Conservation (phyloP, 2,797 vertebrate species). For the Phylloscopus collybita region DNA sequence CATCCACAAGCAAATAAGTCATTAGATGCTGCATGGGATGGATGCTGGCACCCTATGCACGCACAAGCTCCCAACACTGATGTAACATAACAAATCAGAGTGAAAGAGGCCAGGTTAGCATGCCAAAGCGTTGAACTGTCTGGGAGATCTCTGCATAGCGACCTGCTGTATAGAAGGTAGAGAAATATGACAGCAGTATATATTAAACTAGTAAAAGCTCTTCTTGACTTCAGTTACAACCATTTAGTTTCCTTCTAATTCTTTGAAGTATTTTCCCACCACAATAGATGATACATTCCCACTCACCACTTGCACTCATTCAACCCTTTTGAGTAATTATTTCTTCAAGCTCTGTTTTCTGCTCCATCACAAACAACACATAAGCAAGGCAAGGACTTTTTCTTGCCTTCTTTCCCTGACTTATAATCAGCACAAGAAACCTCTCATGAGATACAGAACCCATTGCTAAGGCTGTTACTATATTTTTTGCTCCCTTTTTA, state of each 20-base stretch:
- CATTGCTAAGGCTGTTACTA: not conserved
- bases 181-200: not conserved
- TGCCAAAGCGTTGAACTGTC: not conserved
- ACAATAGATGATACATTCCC: not conserved
- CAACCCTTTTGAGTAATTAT: not conserved
- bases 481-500: not conserved
- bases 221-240: not conserved
- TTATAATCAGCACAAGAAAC: not conserved
- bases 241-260: not conserved
- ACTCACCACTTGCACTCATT: not conserved
- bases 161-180: not conserved
- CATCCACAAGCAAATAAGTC: not conserved
- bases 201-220: not conserved
- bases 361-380: not conserved
- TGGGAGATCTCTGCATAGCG: not conserved
- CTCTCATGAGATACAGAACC: not conserved
- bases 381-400: not conserved
- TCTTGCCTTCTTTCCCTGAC: not conserved
- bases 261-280: not conserved
- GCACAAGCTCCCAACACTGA: not conserved
- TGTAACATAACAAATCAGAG: not conserved
- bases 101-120: accelerated
- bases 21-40: not conserved
- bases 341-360: not conserved
- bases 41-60: not conserved